Evolutionary conservation across 2,113 vertebrate genomes (phyloP), one percentile per base, ranked within the genome.

Genomic region (Pogona vitticeps): DNA sequence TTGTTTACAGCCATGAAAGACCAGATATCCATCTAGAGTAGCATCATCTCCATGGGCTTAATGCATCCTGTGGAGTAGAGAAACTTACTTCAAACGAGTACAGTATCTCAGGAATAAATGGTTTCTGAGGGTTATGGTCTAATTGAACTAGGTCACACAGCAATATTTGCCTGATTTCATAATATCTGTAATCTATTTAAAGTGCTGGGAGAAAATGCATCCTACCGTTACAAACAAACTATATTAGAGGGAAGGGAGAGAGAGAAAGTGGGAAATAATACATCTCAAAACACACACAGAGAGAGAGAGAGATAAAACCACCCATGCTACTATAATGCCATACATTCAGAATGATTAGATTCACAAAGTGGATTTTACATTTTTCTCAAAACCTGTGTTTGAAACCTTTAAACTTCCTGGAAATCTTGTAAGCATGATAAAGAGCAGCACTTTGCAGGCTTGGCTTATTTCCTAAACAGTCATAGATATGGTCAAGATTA

Each of bases 51-150:
- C 63, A 81, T 67, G 38, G 59, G 79, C 10, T 36, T 38, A 38
- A 18, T 46, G 12, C 23, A 76, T 12, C 15, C 52, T 12, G 23
- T 21, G 42, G 26, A 68, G 17, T 21, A 67, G 14, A 65, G 1
- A 31, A 81, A 81, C 17, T 42, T 26, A 40, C 20, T 80, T 80
- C 28, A 42, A 12, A 46, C n/a, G n/a, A n/a, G n/a, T n/a, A 23
- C 4, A 20, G 21, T 21, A 1, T 46, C 52, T 56, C n/a, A 56
- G 31, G 31, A 65, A 59, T 5, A 58, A 67, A 70, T 46, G n/a
- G n/a, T 65, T 3, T n/a, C 0, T 1, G 31, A 40, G 3, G 0
- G 0, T 0, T 4, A 2, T 0, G 14, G 72, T 3, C 2, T 84
- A 86, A 31, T 0, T 31, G 0, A 83, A 70, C 0, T 31, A 33